Conservation (phyloP, 2,888 invertebrate species). For the Anoplius nigerrimus region DNA sequence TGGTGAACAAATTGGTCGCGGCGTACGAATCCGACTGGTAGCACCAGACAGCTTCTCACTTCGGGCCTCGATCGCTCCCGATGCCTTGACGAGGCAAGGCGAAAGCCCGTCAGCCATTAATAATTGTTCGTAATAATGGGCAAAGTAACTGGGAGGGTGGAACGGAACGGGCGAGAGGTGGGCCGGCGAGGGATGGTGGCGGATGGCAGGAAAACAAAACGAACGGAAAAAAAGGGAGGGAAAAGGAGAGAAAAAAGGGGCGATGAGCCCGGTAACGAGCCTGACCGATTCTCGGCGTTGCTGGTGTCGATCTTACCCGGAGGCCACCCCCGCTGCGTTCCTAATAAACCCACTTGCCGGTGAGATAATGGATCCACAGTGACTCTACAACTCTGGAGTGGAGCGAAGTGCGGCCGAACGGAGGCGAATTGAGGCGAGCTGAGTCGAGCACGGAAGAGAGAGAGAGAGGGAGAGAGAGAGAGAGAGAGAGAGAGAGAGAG, state of each 20-base stretch:
- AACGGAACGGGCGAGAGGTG: constrained; percentile 19
- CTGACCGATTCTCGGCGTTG: constrained; percentile 70
- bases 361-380: constrained; percentile 72
- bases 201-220: neutral
- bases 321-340: constrained; percentile 74
- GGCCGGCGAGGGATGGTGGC: constrained; percentile 20
- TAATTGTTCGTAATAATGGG: constrained; percentile 69
- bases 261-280: constrained; percentile 65
- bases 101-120: constrained; percentile 68
- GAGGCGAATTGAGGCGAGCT: neutral
- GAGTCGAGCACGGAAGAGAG: no score
- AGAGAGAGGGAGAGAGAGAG: constrained; percentile 17
- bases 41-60: constrained; percentile 59
- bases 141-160: constrained; percentile 19
- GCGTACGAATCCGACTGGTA: constrained; percentile 57
- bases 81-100: constrained; percentile 49
- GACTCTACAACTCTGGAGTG: constrained; percentile 73
- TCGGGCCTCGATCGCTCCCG: constrained; percentile 53
- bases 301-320: constrained; percentile 68
- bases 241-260: constrained; percentile 44
- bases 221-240: constrained; percentile 14
- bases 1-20: constrained; percentile 25
- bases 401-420: neutral
- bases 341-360: constrained; percentile 73
- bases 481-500: constrained; percentile 13